phyloP scores from a whole-genome alignment of 1,140 invertebrate species.

The Drosophila truncata region DNA sequence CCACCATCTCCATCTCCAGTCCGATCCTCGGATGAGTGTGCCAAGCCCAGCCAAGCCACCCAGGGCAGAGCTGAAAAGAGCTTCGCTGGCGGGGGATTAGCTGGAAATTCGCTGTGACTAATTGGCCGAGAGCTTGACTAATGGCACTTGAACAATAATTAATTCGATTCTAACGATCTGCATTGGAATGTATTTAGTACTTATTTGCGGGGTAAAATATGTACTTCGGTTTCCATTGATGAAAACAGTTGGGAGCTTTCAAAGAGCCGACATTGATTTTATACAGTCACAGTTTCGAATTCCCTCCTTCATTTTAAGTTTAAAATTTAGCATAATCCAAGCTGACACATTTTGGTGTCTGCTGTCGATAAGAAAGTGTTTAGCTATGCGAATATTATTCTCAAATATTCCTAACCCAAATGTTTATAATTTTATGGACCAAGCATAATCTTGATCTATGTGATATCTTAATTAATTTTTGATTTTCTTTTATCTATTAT shows the following conservation, averaged over 20 bases:
- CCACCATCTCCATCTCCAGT: slow-evolving; percentile 20
- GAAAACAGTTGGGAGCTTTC: not conserved
- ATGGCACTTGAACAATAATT: slow-evolving; percentile 31
- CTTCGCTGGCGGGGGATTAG: slow-evolving; percentile 18
- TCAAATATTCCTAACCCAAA: slow-evolving; percentile 13
- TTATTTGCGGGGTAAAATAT: slow-evolving; percentile 20
- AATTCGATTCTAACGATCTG: slow-evolving; percentile 13
- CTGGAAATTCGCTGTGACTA: slow-evolving; percentile 36
- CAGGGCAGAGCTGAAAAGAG: slow-evolving; percentile 19
- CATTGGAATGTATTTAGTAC: slow-evolving; percentile 9
- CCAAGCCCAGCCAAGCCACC: slow-evolving; percentile 3
- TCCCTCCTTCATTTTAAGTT: not conserved
- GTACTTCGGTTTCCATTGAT: slow-evolving; percentile 14
- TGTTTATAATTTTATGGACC: slow-evolving; percentile 13
- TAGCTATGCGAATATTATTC: slow-evolving; percentile 1
- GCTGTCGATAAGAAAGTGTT: not conserved
- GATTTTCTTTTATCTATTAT: not conserved
- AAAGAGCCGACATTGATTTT: not conserved
- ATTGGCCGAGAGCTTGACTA: slow-evolving; percentile 43
- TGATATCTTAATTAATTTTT: slow-evolving; percentile 26
- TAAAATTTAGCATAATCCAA: not conserved
- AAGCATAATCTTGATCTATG: slow-evolving; percentile 33
- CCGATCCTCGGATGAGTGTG: slow-evolving; percentile 34
- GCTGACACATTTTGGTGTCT: slow-evolving; percentile 12
- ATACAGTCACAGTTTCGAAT: not conserved